A percentile compares a stretch with the other conserved stretches of the same genome.
Conservation (phyloP, 1,140 invertebrate genomes). For the Alviniconcha marisindica region DNA sequence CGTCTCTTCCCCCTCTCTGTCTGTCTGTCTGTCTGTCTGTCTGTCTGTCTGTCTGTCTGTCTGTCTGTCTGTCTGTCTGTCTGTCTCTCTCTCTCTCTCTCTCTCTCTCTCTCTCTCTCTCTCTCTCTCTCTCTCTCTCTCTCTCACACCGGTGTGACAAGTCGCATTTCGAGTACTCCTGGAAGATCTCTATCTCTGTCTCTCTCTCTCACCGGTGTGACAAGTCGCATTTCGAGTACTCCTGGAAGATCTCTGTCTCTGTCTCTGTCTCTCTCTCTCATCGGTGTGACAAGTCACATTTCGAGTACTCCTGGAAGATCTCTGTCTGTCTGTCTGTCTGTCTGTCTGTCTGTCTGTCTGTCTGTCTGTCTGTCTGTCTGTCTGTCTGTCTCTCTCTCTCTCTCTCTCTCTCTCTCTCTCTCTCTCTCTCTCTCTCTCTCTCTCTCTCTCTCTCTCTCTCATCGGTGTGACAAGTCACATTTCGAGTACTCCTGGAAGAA, state of each 20-base stretch:
- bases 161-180: no score
- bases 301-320: no score
- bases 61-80: neutral
- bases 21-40: no score
- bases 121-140: constrained; percentile 30
- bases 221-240: no score
- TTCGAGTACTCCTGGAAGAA: no score
- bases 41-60: neutral
- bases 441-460: constrained; percentile 29
- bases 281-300: no score
- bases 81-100: neutral
- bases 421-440: constrained; percentile 16
- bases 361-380: constrained; percentile 21
- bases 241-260: constrained; percentile 1
- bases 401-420: constrained; percentile 16
- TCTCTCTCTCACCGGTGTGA: neutral
- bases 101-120: constrained; percentile 1
- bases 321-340: constrained; percentile 33
- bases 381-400: constrained; percentile 3
- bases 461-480: no score
- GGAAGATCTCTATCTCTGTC: neutral
- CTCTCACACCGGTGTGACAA: no score
- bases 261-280: constrained; percentile 8
- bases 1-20: no score
- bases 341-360: constrained; percentile 67